Evolutionary conservation across 2,888 invertebrate species (phyloP).

Genomic region (Saturnia pavonia): DNA sequence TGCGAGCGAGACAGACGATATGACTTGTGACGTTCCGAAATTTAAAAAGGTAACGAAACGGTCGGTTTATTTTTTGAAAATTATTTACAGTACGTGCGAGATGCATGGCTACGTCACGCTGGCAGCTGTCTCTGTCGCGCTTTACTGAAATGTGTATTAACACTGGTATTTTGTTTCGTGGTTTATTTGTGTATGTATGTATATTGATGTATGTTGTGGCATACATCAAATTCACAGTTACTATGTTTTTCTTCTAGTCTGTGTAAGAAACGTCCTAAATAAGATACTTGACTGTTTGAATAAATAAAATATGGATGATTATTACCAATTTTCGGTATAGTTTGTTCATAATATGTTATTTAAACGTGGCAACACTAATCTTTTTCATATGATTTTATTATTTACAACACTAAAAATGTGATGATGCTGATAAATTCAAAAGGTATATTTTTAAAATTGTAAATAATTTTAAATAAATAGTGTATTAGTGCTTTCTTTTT

Average conservation of each 20-base stretch:
- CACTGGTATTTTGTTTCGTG: background rate
- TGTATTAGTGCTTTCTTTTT: background rate
- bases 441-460: background rate
- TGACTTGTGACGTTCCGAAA: background rate
- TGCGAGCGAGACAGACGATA: background rate
- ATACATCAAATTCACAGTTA: background rate
- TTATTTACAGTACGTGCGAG: background rate
- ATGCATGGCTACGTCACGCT: background rate
- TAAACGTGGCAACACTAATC: background rate
- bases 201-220: background rate
- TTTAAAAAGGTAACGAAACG: background rate
- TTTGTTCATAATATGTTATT: background rate
- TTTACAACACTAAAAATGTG: background rate
- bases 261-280: conserved; percentile 3
- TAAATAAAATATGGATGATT: background rate
- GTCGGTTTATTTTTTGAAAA: background rate
- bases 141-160: background rate
- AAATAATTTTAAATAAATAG: background rate
- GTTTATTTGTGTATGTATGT: background rate
- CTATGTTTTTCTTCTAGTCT: background rate
- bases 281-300: background rate
- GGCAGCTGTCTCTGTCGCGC: background rate
- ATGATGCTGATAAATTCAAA: background rate
- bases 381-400: background rate
- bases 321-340: background rate